Conservation (phyloP, 2,113 vertebrate species). For the Chlorocebus sabaeus region DNA sequence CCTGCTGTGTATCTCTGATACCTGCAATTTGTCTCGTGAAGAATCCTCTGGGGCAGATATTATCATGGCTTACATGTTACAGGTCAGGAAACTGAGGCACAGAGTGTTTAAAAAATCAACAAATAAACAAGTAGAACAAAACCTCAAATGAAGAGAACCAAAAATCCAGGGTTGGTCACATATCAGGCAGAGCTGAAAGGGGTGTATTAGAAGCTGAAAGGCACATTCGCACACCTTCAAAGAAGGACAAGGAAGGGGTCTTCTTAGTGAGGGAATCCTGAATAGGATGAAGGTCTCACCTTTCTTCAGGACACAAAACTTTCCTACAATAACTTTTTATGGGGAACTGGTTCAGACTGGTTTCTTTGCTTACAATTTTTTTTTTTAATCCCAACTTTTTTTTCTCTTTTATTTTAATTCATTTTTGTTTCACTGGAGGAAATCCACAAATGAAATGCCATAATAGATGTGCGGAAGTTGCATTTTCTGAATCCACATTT, state of each 20-base stretch:
- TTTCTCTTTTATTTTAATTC: not conserved
- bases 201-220: rapidly evolving
- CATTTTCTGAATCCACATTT: not conserved
- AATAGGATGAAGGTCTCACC: rapidly evolving
- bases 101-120: too few relatives aligned
- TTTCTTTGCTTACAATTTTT: not conserved
- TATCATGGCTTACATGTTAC: too few relatives aligned
- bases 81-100: not conserved
- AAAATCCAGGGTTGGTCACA: not conserved
- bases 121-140: too few relatives aligned
- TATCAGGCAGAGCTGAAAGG: not conserved
- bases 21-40: rapidly evolving
- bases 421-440: not conserved
- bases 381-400: not conserved
- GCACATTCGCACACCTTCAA: rapidly evolving
- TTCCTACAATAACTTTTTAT: not conserved
- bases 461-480: rapidly evolving
- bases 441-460: not conserved
- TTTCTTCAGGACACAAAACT: not conserved
- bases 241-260: not conserved
- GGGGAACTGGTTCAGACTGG: not conserved
- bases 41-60: not conserved
- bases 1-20: not conserved
- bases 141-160: not conserved
- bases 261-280: not conserved